phyloP scores from a whole-genome alignment of 35 echinoderm and acorn worm genomes.

The Stichopus chloronotus region DNA sequence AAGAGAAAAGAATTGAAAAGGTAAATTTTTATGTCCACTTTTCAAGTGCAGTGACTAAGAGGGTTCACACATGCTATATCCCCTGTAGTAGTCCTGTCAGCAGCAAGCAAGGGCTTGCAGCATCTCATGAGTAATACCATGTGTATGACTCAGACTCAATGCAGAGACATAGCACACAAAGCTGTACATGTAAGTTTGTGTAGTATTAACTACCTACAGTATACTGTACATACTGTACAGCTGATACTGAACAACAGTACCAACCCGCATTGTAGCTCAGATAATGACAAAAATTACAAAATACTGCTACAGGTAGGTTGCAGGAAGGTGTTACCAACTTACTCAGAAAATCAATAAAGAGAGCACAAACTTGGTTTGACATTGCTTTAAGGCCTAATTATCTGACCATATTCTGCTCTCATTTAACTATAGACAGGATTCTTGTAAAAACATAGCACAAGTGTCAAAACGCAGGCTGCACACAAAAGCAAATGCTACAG shows the following conservation, averaged over 20 bases:
- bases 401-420: no score
- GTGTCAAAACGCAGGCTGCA: no score
- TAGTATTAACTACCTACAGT: no score
- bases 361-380: constrained; percentile 3
- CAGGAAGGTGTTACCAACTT: neutral
- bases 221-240: no score
- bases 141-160: neutral
- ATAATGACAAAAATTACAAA: no score
- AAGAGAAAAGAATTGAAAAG: neutral
- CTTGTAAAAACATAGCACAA: no score
- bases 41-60: neutral
- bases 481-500: no score
- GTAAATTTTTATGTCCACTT: no score
- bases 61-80: neutral
- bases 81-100: neutral
- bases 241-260: neutral
- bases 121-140: neutral
- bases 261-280: neutral
- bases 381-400: neutral
- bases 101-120: neutral
- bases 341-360: neutral
- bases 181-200: no score
- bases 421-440: no score
- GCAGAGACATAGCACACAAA: neutral
- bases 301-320: no score